Percentiles rank a stretch among this genome's conserved stretches.
These are phyloP conservation scores for Oreotrochilus melanogaster DNA, from an alignment of 2,113 vertebrate genomes.

Conservation along the genomic window DNA sequence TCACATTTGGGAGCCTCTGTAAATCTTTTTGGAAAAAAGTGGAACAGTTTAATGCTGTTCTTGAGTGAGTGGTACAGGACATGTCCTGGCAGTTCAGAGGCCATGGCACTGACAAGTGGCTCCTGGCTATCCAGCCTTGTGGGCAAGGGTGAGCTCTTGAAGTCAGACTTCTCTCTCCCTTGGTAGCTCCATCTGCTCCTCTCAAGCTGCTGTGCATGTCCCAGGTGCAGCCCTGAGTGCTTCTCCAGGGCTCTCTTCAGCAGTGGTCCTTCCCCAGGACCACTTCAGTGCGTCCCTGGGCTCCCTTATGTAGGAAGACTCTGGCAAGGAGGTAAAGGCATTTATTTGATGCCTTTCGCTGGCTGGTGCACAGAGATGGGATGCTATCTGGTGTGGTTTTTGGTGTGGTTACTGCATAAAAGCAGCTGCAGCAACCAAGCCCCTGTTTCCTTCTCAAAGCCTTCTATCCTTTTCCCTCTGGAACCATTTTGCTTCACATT, in stretches of 20 bases:
- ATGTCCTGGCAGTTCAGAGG: neutral
- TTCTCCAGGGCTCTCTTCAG: neutral
- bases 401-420: neutral
- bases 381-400: neutral
- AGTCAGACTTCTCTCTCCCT: neutral
- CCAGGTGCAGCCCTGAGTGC: neutral
- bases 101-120: fast-evolving
- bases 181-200: neutral
- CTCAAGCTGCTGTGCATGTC: neutral
- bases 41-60: neutral
- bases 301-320: fast-evolving
- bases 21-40: neutral
- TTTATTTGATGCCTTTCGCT: neutral
- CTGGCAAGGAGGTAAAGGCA: neutral
- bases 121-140: neutral
- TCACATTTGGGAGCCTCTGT: neutral
- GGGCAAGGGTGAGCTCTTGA: fast-evolving
- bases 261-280: no score
- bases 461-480: neutral
- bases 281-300: neutral
- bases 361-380: neutral
- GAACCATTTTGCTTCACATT: neutral
- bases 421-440: neutral
- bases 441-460: neutral
- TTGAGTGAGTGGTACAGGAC: neutral